These are phyloP conservation scores for Parochlus steinenii DNA, from an alignment of 2,888 invertebrate species.

Conservation along the genomic window DNA sequence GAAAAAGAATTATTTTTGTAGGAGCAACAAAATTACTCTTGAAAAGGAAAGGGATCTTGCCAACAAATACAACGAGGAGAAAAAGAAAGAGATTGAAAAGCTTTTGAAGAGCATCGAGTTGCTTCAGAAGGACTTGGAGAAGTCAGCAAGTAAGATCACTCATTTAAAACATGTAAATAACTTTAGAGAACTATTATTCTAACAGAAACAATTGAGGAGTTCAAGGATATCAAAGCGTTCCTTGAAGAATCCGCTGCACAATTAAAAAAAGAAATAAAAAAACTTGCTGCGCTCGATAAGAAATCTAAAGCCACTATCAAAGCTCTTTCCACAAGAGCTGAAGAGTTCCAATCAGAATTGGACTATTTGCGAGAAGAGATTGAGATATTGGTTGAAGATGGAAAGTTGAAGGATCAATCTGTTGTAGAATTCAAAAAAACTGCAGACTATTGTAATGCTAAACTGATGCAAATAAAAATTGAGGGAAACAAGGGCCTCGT, in stretches of 20 bases:
- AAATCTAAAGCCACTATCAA: not conserved
- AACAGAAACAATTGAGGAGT: not conserved
- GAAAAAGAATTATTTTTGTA: too few relatives aligned
- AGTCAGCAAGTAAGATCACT: not conserved
- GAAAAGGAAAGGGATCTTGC: slow-evolving; percentile 5
- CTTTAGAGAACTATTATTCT: not conserved
- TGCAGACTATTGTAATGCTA: too few relatives aligned
- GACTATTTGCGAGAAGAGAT: too few relatives aligned
- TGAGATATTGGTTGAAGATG: too few relatives aligned
- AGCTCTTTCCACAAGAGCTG: too few relatives aligned
- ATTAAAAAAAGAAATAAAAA: not conserved
- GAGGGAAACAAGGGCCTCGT: not conserved
- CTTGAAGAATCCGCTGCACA: not conserved
- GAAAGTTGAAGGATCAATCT: too few relatives aligned
- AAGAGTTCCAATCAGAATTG: too few relatives aligned
- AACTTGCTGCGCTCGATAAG: slow-evolving; percentile 2
- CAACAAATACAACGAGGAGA: not conserved
- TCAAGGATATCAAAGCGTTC: not conserved
- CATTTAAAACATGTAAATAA: not conserved
- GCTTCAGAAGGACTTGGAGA: not conserved
- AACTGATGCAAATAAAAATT: not conserved
- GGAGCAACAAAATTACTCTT: slow-evolving; percentile 1
- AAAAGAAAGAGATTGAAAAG: slow-evolving; percentile 4
- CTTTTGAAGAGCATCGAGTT: slow-evolving; percentile 2
- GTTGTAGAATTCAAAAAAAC: too few relatives aligned